Evolutionary conservation across 1,140 invertebrate genomes (phyloP).

Genomic region (Coptotermes formosanus): DNA sequence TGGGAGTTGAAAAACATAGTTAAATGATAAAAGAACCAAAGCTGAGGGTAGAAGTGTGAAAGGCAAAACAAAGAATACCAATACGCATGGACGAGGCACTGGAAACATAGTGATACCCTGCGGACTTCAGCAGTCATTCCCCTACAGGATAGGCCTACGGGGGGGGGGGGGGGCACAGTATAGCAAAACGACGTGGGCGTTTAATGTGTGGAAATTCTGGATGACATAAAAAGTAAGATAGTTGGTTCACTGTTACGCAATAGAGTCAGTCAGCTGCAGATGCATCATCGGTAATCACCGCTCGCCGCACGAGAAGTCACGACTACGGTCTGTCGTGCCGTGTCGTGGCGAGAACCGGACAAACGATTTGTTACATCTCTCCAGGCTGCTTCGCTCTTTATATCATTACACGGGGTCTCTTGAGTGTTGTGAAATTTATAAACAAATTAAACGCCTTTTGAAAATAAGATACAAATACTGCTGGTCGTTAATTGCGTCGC

Average conservation of each 20-base stretch:
- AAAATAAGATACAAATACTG: background rate
- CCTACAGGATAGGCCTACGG: no score
- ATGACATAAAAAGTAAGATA: background rate
- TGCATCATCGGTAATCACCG: background rate
- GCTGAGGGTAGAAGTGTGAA: no score
- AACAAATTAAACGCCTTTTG: constrained; percentile 3
- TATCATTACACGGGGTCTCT: constrained; percentile 2
- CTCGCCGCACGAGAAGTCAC: constrained; percentile 6
- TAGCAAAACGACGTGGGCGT: background rate
- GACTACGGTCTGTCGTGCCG: background rate
- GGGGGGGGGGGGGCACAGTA: no score
- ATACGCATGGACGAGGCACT: no score
- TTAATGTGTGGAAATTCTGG: background rate
- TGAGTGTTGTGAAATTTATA: constrained; percentile 1
- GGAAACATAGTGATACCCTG: no score
- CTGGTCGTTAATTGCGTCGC: background rate
- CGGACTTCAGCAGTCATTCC: no score
- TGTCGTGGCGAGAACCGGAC: background rate
- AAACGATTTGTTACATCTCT: constrained; percentile 16
- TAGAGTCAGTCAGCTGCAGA: background rate
- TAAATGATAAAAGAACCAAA: no score
- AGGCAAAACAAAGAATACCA: no score
- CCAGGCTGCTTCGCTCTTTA: background rate
- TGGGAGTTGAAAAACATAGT: no score
- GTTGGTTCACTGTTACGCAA: constrained; percentile 3